phyloP scores from a whole-genome alignment of 2,113 vertebrate genomes.

The Paramisgurnus dabryanus region DNA sequence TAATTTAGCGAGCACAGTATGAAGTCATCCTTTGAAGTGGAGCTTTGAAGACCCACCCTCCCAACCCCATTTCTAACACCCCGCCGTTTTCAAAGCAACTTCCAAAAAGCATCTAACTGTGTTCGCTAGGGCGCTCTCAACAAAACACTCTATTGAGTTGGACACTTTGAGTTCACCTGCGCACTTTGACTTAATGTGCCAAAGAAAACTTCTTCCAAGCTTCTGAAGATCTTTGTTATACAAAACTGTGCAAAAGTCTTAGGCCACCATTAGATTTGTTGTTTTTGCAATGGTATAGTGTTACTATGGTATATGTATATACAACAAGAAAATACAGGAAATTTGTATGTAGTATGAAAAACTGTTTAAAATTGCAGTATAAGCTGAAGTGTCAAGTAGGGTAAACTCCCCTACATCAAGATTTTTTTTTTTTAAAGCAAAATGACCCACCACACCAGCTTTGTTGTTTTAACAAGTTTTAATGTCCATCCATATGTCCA shows the following conservation, averaged over 20 bases:
- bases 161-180: constrained; percentile 36
- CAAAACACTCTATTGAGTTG: constrained; percentile 28
- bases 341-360: too few relatives aligned
- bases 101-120: constrained; percentile 18
- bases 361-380: too few relatives aligned
- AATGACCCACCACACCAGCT: neutral
- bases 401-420: too few relatives aligned
- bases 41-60: constrained; percentile 65
- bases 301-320: too few relatives aligned
- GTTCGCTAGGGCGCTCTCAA: constrained; percentile 11
- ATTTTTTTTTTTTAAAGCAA: too few relatives aligned
- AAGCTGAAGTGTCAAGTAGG: too few relatives aligned
- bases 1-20: constrained; percentile 72
- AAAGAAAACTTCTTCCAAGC: constrained; percentile 8
- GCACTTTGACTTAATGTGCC: neutral
- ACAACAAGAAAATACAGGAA: too few relatives aligned
- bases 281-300: too few relatives aligned
- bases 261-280: too few relatives aligned
- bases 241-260: too few relatives aligned
- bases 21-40: constrained; percentile 74
- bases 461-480: too few relatives aligned
- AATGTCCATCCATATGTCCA: too few relatives aligned
- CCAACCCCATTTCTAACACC: constrained; percentile 28
- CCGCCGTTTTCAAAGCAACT: constrained; percentile 27
- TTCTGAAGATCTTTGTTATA: neutral